phyloP scores from a whole-genome alignment of 1,140 invertebrate genomes.

The Trichoplusia ni region DNA sequence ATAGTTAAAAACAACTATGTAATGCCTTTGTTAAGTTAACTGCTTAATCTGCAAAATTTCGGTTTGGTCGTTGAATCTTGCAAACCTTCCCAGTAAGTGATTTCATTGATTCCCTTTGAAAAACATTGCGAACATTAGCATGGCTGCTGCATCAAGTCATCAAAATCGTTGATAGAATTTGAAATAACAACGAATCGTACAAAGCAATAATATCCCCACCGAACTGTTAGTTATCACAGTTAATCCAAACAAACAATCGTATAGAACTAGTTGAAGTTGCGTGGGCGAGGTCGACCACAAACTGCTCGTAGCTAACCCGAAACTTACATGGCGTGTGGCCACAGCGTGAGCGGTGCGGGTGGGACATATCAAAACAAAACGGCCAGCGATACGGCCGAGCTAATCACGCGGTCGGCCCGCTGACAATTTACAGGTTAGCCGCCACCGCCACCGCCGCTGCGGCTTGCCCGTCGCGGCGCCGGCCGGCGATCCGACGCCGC shows the following conservation, averaged over 20 bases:
- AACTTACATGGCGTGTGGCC: slow-evolving; percentile 57
- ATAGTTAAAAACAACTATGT: too few relatives aligned
- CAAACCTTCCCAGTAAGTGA: too few relatives aligned
- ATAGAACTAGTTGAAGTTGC: slow-evolving; percentile 21
- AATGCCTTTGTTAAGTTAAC: too few relatives aligned
- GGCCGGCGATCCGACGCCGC: slow-evolving; percentile 17
- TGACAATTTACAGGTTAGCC: slow-evolving; percentile 69
- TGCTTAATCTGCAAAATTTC: too few relatives aligned
- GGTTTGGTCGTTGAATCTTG: too few relatives aligned
- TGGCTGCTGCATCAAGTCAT: too few relatives aligned
- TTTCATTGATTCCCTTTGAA: too few relatives aligned
- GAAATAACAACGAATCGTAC: too few relatives aligned
- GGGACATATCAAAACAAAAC: slow-evolving; percentile 61
- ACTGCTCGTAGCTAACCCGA: slow-evolving; percentile 55
- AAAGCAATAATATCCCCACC: too few relatives aligned
- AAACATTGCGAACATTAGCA: too few relatives aligned
- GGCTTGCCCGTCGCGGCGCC: slow-evolving; percentile 33
- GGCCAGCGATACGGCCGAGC: slow-evolving; percentile 48
- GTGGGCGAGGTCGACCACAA: slow-evolving; percentile 49
- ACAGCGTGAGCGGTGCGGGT: slow-evolving; percentile 35
- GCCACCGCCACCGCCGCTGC: slow-evolving; percentile 55
- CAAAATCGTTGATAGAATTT: too few relatives aligned
- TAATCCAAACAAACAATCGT: slow-evolving; percentile 12
- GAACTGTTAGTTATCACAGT: slow-evolving; percentile 5
- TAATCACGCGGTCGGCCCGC: slow-evolving; percentile 63